A percentile compares a stretch with the other conserved stretches of the same genome.
These are phyloP conservation scores for Epistrophe grossulariae DNA, from an alignment of 2,888 invertebrate species.

Conservation along the genomic window DNA sequence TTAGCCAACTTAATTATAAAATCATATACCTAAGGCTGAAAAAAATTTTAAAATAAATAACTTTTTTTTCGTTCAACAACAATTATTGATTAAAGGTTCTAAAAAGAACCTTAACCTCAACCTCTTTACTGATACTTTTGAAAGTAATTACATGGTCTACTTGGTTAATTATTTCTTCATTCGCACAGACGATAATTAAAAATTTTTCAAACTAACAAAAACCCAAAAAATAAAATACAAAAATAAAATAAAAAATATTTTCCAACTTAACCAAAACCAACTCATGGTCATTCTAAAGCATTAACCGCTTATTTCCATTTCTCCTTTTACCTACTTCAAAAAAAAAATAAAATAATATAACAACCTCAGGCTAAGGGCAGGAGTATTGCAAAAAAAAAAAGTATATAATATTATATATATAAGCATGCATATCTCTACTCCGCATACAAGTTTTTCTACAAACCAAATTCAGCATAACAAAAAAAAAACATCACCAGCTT, in stretches of 20 bases:
- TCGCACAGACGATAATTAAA: slow-evolving; percentile 64
- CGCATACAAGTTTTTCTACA: slow-evolving; percentile 12
- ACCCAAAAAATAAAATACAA: neutral
- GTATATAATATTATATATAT: neutral
- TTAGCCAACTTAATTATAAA: no score
- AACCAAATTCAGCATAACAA: slow-evolving; percentile 1
- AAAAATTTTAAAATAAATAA: neutral
- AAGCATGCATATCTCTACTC: no score
- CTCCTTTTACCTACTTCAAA: neutral
- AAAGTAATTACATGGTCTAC: slow-evolving; percentile 66
- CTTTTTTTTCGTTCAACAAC: neutral
- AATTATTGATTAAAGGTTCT: neutral
- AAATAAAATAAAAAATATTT: neutral
- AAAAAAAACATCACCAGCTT: slow-evolving; percentile 5
- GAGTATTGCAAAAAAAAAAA: neutral
- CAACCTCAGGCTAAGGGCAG: neutral
- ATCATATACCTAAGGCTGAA: no score
- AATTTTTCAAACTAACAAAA: slow-evolving; percentile 30
- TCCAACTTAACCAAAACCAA: slow-evolving; percentile 33
- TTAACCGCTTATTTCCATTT: slow-evolving; percentile 69
- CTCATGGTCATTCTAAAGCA: slow-evolving; percentile 51
- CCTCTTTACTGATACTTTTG: slow-evolving; percentile 26
- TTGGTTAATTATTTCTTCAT: slow-evolving; percentile 60
- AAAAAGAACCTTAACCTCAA: slow-evolving; percentile 21
- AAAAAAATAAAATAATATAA: slow-evolving; percentile 7